Conservation (phyloP, 2,797 vertebrate genomes). For the Mus minutoides region DNA sequence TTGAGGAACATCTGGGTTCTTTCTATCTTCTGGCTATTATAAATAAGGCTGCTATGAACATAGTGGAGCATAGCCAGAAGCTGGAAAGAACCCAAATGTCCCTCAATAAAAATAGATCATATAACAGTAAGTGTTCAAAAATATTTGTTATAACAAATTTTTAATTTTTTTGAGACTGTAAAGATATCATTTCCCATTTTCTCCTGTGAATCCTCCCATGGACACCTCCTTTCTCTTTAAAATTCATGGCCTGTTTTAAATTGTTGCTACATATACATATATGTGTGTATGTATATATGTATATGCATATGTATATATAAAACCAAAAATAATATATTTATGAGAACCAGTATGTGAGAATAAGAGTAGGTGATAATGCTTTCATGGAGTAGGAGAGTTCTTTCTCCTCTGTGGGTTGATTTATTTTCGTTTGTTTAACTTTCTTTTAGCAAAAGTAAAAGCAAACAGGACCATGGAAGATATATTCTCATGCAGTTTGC, state of each 20-base stretch:
- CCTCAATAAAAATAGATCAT: not conserved
- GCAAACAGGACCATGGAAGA: not conserved
- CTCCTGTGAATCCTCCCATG: too few species aligned
- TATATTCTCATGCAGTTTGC: not conserved
- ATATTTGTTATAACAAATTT: not conserved
- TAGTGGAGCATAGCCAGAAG: too few species aligned
- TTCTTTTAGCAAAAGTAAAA: constrained; percentile 12
- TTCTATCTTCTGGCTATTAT: too few species aligned
- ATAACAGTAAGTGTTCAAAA: not conserved
- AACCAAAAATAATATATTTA: not conserved
- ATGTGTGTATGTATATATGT: too few species aligned
- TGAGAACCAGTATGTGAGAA: not conserved
- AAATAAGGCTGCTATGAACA: too few species aligned
- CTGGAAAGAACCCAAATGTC: too few species aligned
- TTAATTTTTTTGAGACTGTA: not conserved
- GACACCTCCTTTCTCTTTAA: not conserved
- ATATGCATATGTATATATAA: not conserved
- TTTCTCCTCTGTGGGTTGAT: not conserved
- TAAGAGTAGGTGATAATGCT: not conserved
- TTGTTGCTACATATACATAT: not conserved
- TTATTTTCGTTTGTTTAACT: not conserved
- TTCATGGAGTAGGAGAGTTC: not conserved
- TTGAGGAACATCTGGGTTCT: too few species aligned
- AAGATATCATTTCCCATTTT: not conserved
- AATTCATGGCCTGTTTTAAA: not conserved